phyloP scores from a whole-genome alignment of 2,113 vertebrate genomes.

The Coptodon rendalli region DNA sequence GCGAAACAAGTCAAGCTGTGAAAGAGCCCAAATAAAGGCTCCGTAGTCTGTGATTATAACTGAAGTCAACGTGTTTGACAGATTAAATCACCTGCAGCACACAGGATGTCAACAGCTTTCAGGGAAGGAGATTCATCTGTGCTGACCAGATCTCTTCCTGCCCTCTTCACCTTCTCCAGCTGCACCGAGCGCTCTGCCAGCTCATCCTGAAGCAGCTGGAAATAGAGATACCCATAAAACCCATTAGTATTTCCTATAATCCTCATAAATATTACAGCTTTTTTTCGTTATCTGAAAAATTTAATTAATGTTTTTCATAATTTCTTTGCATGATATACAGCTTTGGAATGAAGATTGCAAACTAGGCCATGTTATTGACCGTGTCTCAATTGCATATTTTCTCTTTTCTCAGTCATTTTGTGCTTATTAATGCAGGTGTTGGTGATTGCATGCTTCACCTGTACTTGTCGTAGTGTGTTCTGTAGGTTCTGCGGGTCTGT shows the following conservation, averaged over 20 bases:
- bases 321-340: background rate
- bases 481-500: conserved; percentile 81
- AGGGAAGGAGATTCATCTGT: conserved; percentile 79
- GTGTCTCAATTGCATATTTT: accelerated
- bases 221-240: background rate
- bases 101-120: conserved; percentile 73
- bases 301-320: accelerated
- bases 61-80: accelerated
- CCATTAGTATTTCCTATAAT: background rate
- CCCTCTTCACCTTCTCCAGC: conserved; percentile 91
- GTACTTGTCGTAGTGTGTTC: conserved; percentile 76
- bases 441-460: conserved; percentile 65
- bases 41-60: background rate
- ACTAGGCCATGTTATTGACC: accelerated
- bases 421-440: background rate
- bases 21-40: background rate
- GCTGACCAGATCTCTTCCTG: conserved; percentile 78
- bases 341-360: background rate
- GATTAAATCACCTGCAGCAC: conserved; percentile 77
- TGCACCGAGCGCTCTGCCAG: conserved; percentile 86
- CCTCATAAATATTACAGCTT: accelerated
- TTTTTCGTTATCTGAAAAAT: accelerated
- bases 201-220: conserved; percentile 85
- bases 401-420: background rate
- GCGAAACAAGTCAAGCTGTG: background rate